These are phyloP conservation scores for Lissonota sp. DNA, from an alignment of 2,888 invertebrate species.

Conservation along the genomic window DNA sequence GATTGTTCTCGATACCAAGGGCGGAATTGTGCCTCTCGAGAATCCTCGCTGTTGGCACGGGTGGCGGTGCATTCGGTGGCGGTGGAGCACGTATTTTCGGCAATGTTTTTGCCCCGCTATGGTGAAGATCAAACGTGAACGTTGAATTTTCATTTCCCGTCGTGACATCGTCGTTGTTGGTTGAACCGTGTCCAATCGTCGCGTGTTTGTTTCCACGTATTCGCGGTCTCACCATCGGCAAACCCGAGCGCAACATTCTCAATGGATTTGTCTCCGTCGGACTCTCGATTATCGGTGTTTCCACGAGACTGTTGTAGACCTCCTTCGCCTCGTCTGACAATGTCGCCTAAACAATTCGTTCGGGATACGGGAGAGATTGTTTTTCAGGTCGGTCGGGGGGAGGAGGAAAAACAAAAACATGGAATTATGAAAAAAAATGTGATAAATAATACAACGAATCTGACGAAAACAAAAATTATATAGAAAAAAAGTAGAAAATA, in stretches of 20 bases:
- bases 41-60: constrained; percentile 71
- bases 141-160: constrained; percentile 62
- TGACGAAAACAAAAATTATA: constrained; percentile 56
- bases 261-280: constrained; percentile 86
- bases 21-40: constrained; percentile 75
- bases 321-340: constrained; percentile 95
- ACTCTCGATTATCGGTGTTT: constrained; percentile 84
- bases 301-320: constrained; percentile 96
- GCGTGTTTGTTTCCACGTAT: constrained; percentile 85
- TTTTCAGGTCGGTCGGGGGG: constrained; percentile 74
- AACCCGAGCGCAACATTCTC: constrained; percentile 87
- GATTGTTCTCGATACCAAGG: constrained; percentile 77
- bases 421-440: constrained; percentile 70
- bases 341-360: constrained; percentile 87
- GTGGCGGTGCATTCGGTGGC: constrained; percentile 73
- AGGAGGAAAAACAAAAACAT: constrained; percentile 70
- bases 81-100: constrained; percentile 79
- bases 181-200: constrained; percentile 70
- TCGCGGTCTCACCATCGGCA: constrained; percentile 86
- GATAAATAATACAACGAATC: constrained; percentile 35
- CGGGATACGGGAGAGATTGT: constrained; percentile 70
- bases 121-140: constrained; percentile 76
- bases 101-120: constrained; percentile 79
- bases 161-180: constrained; percentile 71
- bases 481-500: constrained; percentile 1